Evolutionary conservation across 2,113 vertebrate genomes (phyloP), one percentile per base, ranked within the genome.

Genomic region (Ondatra zibethicus): DNA sequence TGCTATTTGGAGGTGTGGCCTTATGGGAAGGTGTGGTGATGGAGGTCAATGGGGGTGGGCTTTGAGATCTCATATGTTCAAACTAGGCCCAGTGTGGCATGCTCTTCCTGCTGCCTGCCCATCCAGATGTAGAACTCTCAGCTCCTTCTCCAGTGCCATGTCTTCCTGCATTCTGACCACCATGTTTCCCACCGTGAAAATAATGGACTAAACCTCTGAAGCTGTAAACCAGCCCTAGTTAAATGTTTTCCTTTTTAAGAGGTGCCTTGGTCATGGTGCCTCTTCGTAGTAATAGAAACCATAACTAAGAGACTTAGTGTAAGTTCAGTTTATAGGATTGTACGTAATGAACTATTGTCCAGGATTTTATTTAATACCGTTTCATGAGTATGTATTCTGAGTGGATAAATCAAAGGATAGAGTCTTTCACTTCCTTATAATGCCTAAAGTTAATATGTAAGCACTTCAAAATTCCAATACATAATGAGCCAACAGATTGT

Each of bases 321-420:
- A 85, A 14, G 75, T 82, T 96, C 36, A 82, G 14, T 76, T 70
- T 92, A 92, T 58, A 50, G 39, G 36, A 33, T 88, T 96, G 11
- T 68, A 42, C 9, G 80, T 85, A 76, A 68, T 70, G 42, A 94
- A 72, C 11, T 36, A 82, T 19, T 63, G 12, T 1, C 33, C 36
- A 86, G 14, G 4, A 10, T 84, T 33, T 39, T 17, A 78, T 92
- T 96, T 92, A 82, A 47, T 4, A 76, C 9, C 27, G 93, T 77
- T 95, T 97, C n/a, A 75, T 95, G 50, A 88, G n/a, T 73, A 91
- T 86, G 12, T 61, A 42, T 81, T 92, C 93, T 75, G 7, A 84
- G n/a, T 45, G 39, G 42, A 58, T 92, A 93, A 87, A 63, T 75
- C 33, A 89, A 94, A 96, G 21, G 21, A 47, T 3, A 93, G 72